Base-by-base conservation (phyloP, 2,888 invertebrate genomes). In the Electrophaes corylata region DNA sequence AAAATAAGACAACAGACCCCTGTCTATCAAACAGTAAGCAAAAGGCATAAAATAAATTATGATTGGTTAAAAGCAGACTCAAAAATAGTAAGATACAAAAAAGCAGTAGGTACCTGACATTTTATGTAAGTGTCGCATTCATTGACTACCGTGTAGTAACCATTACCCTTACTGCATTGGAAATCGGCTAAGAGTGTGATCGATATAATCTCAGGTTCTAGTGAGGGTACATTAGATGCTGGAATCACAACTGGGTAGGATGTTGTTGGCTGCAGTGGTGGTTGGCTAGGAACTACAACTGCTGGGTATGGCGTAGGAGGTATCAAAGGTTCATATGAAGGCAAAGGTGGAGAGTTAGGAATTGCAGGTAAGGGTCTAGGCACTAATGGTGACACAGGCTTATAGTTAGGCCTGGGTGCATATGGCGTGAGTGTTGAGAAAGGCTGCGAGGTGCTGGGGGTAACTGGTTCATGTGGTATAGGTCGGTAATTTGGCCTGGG, bases 101-200 rank as follows among this genome's bases (percentile, higher is more conserved):
- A 41, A 48, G 35, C 14, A 16, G 4, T 4, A 29, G 6, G 26
- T 75, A 86, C 93, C 66, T 83, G 79, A 77, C 95, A 95, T 76
- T 94, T 93, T 57, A 94, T 86, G 73, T 94, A 95, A 29, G 92
- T 92, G 72, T 96, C 95, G 73, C 96, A 96, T 68, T 94, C 93
- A 19, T 91, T 91, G 0, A 92, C 73, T 2, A 94, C 86, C 0
- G 71, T 93, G 86, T 77, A 81, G 57, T 76, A 84, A 2, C 67
- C 77, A 57, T 80, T 66, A 26, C 58, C 51, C 11, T 44, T 43
- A 0, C n/a, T 48, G 39, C 64, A 64, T 14, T 54, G 43, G 45
- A 57, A 66, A 39, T 57, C 57, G 2, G n/a, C 8, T 6, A 59
- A 11, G 0, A 46, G 53, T 39, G 57, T 58, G 18, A 58, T 16